Conservation (phyloP, 2,113 vertebrate genomes). For the Anoplopoma fimbria region DNA sequence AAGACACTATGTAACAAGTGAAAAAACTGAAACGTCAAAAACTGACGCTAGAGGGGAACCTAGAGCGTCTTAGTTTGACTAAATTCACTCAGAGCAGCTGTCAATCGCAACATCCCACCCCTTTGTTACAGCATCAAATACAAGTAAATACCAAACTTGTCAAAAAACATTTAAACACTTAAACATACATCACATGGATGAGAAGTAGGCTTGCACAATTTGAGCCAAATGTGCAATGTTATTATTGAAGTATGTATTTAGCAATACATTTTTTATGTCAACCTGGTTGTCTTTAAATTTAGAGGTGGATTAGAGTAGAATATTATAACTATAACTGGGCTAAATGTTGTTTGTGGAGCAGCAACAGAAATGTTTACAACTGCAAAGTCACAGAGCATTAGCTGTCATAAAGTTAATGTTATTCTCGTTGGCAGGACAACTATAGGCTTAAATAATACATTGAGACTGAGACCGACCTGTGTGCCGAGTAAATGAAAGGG, state of each 20-base stretch:
- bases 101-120: no score
- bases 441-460: background rate
- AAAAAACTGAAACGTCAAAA: no score
- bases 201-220: no score
- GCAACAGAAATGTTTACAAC: background rate
- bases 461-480: background rate
- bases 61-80: no score
- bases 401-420: background rate
- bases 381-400: background rate
- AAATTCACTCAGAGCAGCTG: no score
- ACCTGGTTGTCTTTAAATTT: background rate
- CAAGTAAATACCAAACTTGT: no score
- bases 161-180: no score
- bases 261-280: background rate
- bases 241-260: background rate
- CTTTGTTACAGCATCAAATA: no score
- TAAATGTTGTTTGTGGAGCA: background rate
- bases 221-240: no score
- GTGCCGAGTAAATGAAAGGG: background rate
- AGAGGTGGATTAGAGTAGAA: background rate
- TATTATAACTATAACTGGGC: background rate
- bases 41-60: no score
- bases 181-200: no score
- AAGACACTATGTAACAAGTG: no score
- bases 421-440: background rate